These are phyloP conservation scores for Limnodromus scolopaceus DNA, from an alignment of 2,797 vertebrate species.

Conservation along the genomic window DNA sequence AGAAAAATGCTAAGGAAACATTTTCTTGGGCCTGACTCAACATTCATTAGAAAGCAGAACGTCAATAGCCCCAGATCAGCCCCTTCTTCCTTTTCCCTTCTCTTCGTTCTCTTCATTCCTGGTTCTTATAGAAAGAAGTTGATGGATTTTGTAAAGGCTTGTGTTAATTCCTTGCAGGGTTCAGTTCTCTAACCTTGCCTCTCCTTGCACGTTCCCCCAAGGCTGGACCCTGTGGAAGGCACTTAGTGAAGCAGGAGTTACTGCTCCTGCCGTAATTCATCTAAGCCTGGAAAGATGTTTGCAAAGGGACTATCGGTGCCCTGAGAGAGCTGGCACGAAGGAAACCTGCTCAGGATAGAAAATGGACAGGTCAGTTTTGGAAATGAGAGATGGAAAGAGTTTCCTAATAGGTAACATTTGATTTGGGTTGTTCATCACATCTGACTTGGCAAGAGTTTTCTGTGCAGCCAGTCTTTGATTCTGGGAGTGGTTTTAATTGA, in stretches of 20 bases:
- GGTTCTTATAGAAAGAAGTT: neutral
- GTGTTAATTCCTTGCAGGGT: neutral
- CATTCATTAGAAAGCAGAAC: neutral
- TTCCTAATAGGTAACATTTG: neutral
- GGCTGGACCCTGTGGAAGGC: neutral
- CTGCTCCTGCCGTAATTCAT: neutral
- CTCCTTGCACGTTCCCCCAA: fast-evolving
- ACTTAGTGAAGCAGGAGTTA: neutral
- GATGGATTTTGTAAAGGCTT: neutral
- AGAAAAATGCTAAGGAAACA: neutral
- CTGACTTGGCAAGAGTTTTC: neutral
- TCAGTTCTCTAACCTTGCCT: neutral
- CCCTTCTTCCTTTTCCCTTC: neutral
- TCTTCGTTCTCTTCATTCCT: neutral
- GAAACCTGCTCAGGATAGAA: neutral
- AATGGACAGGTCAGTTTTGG: neutral
- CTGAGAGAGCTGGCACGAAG: neutral
- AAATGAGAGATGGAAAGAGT: neutral
- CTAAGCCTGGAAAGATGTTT: neutral
- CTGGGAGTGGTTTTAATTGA: neutral
- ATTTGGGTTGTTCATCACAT: neutral
- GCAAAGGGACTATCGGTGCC: neutral
- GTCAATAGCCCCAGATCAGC: neutral
- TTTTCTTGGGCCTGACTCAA: neutral
- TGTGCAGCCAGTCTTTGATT: neutral